Evolutionary conservation across 2,113 vertebrate genomes (phyloP).

Genomic region (Tichodroma muraria): DNA sequence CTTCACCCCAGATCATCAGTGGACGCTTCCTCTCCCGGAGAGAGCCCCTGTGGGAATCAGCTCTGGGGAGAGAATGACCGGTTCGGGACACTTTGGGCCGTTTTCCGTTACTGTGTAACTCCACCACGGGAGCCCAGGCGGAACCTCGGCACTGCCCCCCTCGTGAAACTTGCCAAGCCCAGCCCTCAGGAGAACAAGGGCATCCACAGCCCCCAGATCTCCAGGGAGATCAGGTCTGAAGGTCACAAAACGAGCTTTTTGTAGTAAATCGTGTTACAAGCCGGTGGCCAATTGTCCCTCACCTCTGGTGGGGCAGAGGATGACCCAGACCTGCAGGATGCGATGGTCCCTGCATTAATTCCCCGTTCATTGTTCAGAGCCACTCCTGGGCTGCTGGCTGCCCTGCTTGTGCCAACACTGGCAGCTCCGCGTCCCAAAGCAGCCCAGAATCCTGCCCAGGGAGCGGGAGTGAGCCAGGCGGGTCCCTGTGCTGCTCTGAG

Average conservation of each 20-base stretch:
- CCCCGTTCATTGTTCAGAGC: neutral
- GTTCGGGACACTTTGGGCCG: neutral
- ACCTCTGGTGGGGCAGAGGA: neutral
- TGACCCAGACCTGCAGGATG: neutral
- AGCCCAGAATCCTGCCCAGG: neutral
- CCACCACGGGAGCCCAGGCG: rapidly evolving
- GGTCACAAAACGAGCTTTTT: neutral
- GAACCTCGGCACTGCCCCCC: rapidly evolving
- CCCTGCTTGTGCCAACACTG: neutral
- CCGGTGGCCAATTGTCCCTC: neutral
- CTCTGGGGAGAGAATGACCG: neutral
- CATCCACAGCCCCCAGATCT: neutral
- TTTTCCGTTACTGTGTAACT: neutral
- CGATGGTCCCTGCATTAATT: neutral
- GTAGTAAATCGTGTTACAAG: neutral
- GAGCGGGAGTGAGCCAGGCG: neutral
- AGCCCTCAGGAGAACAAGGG: neutral
- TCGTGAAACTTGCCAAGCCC: neutral
- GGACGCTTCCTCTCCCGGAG: neutral
- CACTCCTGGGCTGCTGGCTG: neutral
- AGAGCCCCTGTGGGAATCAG: neutral
- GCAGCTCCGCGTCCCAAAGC: neutral
- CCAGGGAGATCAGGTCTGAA: neutral
- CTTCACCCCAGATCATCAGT: neutral
- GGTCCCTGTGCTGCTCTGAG: neutral